Percentiles rank a stretch among this genome's conserved stretches.
These are phyloP conservation scores for Dynastes hyllus DNA, from an alignment of 2,888 invertebrate genomes.

Conservation along the genomic window DNA sequence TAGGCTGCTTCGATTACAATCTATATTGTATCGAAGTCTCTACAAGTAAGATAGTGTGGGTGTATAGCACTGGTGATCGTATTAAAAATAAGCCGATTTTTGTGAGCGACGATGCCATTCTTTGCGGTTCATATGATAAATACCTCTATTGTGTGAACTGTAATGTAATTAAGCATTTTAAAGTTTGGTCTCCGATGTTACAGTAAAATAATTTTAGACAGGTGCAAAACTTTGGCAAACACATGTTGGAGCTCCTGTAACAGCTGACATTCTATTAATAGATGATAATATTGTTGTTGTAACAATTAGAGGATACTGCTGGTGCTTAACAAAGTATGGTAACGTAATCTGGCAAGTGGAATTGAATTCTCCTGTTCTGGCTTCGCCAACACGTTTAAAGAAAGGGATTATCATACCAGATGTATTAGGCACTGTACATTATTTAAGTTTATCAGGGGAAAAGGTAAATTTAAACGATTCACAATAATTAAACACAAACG, in stretches of 20 bases:
- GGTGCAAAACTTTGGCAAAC: slow-evolving; percentile 70
- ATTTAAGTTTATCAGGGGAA: slow-evolving; percentile 72
- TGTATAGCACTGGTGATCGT: slow-evolving; percentile 75
- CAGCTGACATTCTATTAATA: slow-evolving; percentile 71
- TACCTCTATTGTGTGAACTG: slow-evolving; percentile 76
- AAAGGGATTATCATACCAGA: slow-evolving; percentile 74
- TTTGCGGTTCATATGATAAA: slow-evolving; percentile 84
- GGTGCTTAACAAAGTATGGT: slow-evolving; percentile 74
- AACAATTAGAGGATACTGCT: slow-evolving; percentile 76
- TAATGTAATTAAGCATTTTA: slow-evolving; percentile 69
- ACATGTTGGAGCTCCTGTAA: slow-evolving; percentile 70
- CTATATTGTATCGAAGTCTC: slow-evolving; percentile 79
- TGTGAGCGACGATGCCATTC: slow-evolving; percentile 70
- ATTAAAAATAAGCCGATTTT: slow-evolving; percentile 78
- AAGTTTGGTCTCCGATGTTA: slow-evolving; percentile 36
- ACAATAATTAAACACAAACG: background rate
- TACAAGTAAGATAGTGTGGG: slow-evolving; percentile 77
- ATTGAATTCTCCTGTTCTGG: slow-evolving; percentile 76
- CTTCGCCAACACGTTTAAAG: slow-evolving; percentile 76
- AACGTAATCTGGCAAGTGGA: slow-evolving; percentile 75
- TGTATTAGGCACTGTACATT: slow-evolving; percentile 75
- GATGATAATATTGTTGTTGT: slow-evolving; percentile 72
- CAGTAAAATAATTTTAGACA: slow-evolving; percentile 68
- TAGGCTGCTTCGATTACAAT: slow-evolving; percentile 86
- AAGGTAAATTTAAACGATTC: slow-evolving; percentile 67